Evolutionary conservation across 2,113 vertebrate species (phyloP).

Genomic region (Calidris pugnax): DNA sequence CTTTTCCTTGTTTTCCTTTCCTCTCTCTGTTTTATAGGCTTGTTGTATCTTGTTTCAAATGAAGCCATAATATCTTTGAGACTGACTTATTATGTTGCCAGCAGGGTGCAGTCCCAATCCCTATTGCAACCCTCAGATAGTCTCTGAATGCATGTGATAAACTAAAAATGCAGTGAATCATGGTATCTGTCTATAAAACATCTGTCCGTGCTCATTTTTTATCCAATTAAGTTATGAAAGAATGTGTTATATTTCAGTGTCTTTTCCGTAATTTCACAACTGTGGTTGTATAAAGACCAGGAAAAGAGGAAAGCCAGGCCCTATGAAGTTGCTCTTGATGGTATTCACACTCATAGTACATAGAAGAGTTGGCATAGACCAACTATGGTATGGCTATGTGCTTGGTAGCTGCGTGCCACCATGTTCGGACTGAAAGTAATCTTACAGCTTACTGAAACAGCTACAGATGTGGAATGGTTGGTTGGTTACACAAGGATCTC

Average conservation of each 20-base stretch:
- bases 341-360: not conserved
- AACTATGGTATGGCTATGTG: too few species aligned
- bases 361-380: not conserved
- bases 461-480: not conserved
- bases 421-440: not conserved
- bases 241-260: not conserved
- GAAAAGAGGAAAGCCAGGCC: not conserved
- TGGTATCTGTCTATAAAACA: not conserved
- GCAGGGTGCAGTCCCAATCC: not conserved
- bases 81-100: not conserved
- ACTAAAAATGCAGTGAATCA: not conserved
- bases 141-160: not conserved
- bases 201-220: not conserved
- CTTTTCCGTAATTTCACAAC: not conserved
- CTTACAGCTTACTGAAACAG: not conserved
- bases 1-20: not conserved
- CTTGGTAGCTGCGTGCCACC: not conserved
- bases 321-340: not conserved
- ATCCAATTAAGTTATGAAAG: not conserved
- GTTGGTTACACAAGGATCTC: not conserved
- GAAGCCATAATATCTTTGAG: not conserved
- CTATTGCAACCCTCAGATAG: not conserved
- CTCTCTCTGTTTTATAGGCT: not conserved
- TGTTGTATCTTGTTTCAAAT: constrained; percentile 12
- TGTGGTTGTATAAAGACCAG: not conserved